Percentiles rank a stretch among this genome's conserved stretches.
These are phyloP conservation scores for Spialia ferax DNA, from an alignment of 2,888 invertebrate genomes.

Conservation along the genomic window DNA sequence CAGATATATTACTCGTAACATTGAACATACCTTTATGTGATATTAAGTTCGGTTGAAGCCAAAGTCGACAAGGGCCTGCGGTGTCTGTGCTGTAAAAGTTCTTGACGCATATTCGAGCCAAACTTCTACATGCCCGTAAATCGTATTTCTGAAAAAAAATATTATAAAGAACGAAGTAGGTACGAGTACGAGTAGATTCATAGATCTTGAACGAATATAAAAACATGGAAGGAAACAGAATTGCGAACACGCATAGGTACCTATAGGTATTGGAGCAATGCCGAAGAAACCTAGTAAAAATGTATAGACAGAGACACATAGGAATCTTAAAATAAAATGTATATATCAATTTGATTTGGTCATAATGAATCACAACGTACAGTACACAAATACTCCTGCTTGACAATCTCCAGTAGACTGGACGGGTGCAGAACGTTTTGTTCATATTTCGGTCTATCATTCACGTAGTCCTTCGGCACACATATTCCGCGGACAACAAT, in stretches of 20 bases:
- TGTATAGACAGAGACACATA: too few species aligned
- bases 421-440: constrained; percentile 63
- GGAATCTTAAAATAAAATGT: too few species aligned
- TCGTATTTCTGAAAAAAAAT: constrained; percentile 45
- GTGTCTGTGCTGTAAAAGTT: constrained; percentile 67
- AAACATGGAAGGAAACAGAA: too few species aligned
- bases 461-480: constrained; percentile 65
- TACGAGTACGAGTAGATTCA: too few species aligned
- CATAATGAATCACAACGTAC: constrained; percentile 55
- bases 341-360: too few species aligned
- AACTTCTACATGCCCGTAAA: constrained; percentile 58
- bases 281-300: too few species aligned
- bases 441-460: constrained; percentile 66
- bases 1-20: too few species aligned
- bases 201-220: too few species aligned
- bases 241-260: too few species aligned
- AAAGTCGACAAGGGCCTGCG: constrained; percentile 74
- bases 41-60: constrained; percentile 64
- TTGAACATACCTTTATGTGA: constrained; percentile 58
- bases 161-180: too few species aligned
- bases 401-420: constrained; percentile 66
- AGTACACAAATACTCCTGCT: constrained; percentile 72
- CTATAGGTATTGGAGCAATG: too few species aligned
- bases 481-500: constrained; percentile 65
- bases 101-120: constrained; percentile 69